A percentile compares a stretch with the other conserved stretches of the same genome.
Evolutionary conservation across 1,140 invertebrate genomes (phyloP).

Genomic region (Drosophila sp.): DNA sequence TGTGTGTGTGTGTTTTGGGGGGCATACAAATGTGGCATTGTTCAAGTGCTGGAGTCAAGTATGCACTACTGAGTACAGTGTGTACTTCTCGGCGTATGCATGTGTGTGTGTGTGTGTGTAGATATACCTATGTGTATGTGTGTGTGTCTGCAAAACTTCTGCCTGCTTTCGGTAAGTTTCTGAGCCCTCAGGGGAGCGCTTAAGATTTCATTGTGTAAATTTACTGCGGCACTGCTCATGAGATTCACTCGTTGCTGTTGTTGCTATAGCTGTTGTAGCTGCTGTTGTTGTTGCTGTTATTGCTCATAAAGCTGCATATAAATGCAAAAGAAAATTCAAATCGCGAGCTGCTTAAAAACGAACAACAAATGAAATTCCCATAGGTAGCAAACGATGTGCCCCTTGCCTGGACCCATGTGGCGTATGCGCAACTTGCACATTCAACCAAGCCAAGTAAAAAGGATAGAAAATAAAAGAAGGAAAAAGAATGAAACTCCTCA

Average conservation of each 20-base stretch:
- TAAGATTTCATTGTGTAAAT: constrained; percentile 82
- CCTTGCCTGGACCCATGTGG: constrained; percentile 42
- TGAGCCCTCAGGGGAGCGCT: constrained; percentile 68
- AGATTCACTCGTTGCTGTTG: constrained; percentile 25
- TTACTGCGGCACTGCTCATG: constrained; percentile 61
- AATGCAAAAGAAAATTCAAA: constrained; percentile 65
- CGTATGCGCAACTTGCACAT: constrained; percentile 60
- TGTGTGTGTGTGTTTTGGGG: constrained; percentile 48
- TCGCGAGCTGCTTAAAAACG: constrained; percentile 77
- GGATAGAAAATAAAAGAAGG: background rate
- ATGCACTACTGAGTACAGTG: constrained; percentile 43
- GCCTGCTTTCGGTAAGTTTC: constrained; percentile 33
- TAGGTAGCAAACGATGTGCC: constrained; percentile 50
- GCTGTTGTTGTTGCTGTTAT: background rate
- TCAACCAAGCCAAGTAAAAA: too few species aligned
- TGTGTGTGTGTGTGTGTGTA: constrained; percentile 16
- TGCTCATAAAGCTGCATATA: constrained; percentile 51
- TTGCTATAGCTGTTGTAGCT: background rate
- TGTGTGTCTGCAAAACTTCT: constrained; percentile 37
- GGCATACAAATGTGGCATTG: constrained; percentile 65
- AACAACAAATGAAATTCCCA: constrained; percentile 79
- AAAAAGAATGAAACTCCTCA: constrained; percentile 3
- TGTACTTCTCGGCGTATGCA: too few species aligned
- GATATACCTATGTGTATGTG: constrained; percentile 5
- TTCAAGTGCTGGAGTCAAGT: constrained; percentile 64